Conservation (phyloP, 2,888 invertebrate genomes). For the Agrotis segetum region DNA sequence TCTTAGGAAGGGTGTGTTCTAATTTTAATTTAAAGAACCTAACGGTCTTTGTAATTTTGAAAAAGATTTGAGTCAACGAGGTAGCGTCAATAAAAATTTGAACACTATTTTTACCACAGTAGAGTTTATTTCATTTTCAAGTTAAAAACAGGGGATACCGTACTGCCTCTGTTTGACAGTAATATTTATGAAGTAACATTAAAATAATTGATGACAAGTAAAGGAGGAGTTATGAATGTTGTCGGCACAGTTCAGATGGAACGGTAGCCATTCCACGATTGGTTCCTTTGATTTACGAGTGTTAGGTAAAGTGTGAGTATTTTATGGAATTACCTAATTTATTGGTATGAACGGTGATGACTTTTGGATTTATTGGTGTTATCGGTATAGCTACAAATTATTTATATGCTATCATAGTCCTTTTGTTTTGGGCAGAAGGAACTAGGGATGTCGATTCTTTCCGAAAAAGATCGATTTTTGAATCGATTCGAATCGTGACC, state of each 20-base stretch:
- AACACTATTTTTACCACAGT: background rate
- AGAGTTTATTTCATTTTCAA: constrained; percentile 31
- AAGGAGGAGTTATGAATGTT: constrained; percentile 63
- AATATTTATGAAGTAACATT: constrained; percentile 67
- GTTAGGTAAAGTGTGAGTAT: constrained; percentile 23
- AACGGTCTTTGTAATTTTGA: constrained; percentile 37
- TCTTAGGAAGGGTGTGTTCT: constrained; percentile 35
- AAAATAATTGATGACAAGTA: constrained; percentile 68
- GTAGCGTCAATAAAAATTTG: background rate
- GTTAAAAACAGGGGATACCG: constrained; percentile 22
- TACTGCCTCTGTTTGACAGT: constrained; percentile 57
- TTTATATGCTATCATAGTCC: no score
- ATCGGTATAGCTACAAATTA: no score
- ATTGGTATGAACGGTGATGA: constrained; percentile 27
- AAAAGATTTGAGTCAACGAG: constrained; percentile 6
- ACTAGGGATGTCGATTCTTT: no score
- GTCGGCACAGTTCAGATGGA: constrained; percentile 56
- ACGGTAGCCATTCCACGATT: constrained; percentile 58
- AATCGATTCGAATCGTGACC: no score
- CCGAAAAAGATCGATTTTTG: no score
- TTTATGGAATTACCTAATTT: constrained; percentile 48
- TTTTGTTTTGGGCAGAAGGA: no score
- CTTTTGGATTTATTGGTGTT: constrained; percentile 28
- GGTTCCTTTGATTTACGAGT: constrained; percentile 41
- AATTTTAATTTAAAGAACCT: constrained; percentile 35